phyloP scores from a whole-genome alignment of 2,888 invertebrate genomes.

The Ichneumoninae sp. region DNA sequence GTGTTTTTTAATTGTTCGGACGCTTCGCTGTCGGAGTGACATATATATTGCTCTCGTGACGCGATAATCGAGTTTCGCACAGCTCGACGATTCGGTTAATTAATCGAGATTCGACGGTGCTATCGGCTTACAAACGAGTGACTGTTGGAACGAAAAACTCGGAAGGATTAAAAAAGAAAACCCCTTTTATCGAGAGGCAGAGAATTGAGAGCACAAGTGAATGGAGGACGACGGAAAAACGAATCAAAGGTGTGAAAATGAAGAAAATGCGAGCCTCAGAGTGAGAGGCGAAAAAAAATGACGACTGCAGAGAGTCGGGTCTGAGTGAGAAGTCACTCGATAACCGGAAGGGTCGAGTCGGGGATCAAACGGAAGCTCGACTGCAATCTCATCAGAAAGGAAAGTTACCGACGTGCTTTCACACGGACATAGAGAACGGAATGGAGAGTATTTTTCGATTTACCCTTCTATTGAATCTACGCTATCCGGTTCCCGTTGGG shows the following conservation, averaged over 20 bases:
- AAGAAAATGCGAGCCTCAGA: constrained; percentile 20
- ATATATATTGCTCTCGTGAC: constrained; percentile 31
- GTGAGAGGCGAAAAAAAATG: constrained; percentile 2
- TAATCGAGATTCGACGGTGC: constrained; percentile 60
- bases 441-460: constrained; percentile 50
- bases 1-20: constrained; percentile 34
- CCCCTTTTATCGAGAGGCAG: constrained; percentile 4
- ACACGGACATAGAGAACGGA: constrained; percentile 26
- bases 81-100: constrained; percentile 61
- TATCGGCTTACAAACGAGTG: constrained; percentile 56
- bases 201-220: not conserved
- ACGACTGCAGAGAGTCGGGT: not conserved
- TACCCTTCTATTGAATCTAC: constrained; percentile 23
- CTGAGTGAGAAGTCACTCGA: not conserved
- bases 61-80: constrained; percentile 57
- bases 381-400: constrained; percentile 28
- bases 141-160: constrained; percentile 40
- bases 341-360: constrained; percentile 17
- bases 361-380: constrained; percentile 25
- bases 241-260: not conserved
- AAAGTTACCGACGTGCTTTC: constrained; percentile 28
- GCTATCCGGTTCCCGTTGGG: constrained; percentile 4
- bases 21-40: constrained; percentile 27
- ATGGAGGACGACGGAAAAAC: constrained; percentile 7
- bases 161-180: constrained; percentile 14